These are phyloP conservation scores for Oophaga pumilio DNA, from an alignment of 2,113 vertebrate genomes.

Conservation along the genomic window DNA sequence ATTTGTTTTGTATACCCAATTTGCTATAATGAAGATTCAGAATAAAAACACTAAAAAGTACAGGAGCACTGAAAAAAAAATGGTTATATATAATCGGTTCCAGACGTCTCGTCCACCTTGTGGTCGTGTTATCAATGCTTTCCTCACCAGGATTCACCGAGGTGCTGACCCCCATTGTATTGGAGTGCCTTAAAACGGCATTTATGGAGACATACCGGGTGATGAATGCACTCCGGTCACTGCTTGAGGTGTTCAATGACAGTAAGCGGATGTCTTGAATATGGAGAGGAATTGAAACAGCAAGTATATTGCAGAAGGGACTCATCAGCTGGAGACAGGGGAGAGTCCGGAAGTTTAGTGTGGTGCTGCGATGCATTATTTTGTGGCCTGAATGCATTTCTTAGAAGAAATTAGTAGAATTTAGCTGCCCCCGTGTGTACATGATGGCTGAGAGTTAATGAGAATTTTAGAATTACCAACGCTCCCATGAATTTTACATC, in stretches of 20 bases:
- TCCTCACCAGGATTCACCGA: background rate
- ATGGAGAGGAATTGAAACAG: no score
- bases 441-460: no score
- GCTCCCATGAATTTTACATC: no score
- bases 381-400: no score
- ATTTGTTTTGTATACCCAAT: slow-evolving; percentile 3
- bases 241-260: background rate
- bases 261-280: no score
- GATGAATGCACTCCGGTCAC: background rate
- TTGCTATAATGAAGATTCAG: background rate
- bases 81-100: background rate
- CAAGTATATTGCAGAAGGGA: no score
- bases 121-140: background rate
- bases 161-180: background rate
- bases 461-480: no score
- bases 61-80: background rate
- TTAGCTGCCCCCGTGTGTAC: no score
- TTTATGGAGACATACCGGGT: background rate
- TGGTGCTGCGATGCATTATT: no score
- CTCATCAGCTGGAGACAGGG: no score
- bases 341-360: no score
- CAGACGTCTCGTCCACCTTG: background rate
- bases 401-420: no score
- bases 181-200: background rate
- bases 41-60: slow-evolving; percentile 1